A percentile compares a stretch with the other conserved stretches of the same genome.
These are phyloP conservation scores for Corvus moneduloides DNA, from an alignment of 2,113 vertebrate genomes.

Conservation along the genomic window DNA sequence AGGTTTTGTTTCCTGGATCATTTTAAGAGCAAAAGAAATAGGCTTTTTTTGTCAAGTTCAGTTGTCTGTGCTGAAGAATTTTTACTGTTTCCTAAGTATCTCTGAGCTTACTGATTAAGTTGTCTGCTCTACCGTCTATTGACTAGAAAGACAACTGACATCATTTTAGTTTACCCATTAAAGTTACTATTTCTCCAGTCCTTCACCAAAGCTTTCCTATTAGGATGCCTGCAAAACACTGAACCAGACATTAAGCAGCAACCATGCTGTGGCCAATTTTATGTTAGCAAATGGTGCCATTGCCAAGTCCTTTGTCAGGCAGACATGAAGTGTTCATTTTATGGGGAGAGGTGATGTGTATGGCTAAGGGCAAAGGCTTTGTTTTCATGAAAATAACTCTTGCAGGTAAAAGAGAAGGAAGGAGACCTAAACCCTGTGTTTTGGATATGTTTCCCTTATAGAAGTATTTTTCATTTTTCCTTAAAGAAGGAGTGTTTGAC, in stretches of 20 bases:
- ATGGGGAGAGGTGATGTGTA: neutral
- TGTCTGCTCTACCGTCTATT: neutral
- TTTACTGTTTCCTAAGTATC: neutral
- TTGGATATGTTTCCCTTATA: neutral
- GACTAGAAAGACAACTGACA: neutral
- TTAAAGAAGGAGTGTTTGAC: neutral
- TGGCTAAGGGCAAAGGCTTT: neutral
- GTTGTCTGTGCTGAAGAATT: neutral
- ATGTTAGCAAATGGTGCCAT: neutral
- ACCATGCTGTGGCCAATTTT: no score
- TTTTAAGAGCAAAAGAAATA: neutral
- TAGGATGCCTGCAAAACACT: neutral
- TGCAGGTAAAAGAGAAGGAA: neutral
- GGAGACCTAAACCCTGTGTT: neutral
- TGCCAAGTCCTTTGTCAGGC: neutral
- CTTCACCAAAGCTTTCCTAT: neutral
- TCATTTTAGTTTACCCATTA: fast-evolving
- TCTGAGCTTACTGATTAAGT: neutral
- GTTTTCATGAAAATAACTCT: neutral
- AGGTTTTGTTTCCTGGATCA: neutral
- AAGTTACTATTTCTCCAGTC: neutral
- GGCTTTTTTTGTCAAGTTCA: neutral
- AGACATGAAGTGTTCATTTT: neutral
- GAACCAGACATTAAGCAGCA: neutral
- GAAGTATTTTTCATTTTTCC: neutral